Percentiles rank a stretch among this genome's conserved stretches.
Evolutionary conservation across 1,140 invertebrate species (phyloP).

Genomic region (Drosophila baimaii): DNA sequence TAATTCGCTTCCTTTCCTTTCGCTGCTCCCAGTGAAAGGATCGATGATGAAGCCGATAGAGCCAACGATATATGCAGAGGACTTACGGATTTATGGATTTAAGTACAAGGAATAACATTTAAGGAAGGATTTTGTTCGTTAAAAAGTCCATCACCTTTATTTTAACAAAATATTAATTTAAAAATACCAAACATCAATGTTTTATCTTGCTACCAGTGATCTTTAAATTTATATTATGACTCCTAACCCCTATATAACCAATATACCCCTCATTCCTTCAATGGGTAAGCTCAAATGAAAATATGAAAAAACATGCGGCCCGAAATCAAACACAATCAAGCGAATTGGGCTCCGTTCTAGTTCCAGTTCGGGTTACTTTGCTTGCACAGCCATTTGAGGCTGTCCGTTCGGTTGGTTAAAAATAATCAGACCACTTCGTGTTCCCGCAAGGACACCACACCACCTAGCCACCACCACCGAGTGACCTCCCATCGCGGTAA

Average conservation of each 20-base stretch:
- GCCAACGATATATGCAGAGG: no score
- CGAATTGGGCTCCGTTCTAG: slow-evolving; percentile 71
- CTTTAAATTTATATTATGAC: neutral
- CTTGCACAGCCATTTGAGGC: slow-evolving; percentile 54
- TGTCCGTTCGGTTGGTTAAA: slow-evolving; percentile 71
- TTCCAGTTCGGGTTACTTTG: slow-evolving; percentile 50
- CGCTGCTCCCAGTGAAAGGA: no score
- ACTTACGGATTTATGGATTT: no score
- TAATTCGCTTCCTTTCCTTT: no score
- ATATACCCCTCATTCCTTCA: neutral
- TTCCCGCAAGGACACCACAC: slow-evolving; percentile 64
- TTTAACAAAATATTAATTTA: no score
- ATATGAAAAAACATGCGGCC: slow-evolving; percentile 17
- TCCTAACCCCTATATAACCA: no score
- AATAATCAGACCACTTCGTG: slow-evolving; percentile 71
- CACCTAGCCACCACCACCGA: slow-evolving; percentile 17
- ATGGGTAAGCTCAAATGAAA: neutral
- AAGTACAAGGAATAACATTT: no score
- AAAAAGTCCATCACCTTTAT: neutral
- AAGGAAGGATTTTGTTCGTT: neutral
- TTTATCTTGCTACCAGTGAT: neutral
- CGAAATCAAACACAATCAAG: slow-evolving; percentile 80
- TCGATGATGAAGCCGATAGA: no score
- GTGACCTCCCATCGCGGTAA: slow-evolving; percentile 56
- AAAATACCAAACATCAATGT: neutral